A percentile compares a stretch with the other conserved stretches of the same genome.
These are phyloP conservation scores for Dendrolimus punctatus DNA, from an alignment of 1,140 invertebrate genomes.

Conservation along the genomic window DNA sequence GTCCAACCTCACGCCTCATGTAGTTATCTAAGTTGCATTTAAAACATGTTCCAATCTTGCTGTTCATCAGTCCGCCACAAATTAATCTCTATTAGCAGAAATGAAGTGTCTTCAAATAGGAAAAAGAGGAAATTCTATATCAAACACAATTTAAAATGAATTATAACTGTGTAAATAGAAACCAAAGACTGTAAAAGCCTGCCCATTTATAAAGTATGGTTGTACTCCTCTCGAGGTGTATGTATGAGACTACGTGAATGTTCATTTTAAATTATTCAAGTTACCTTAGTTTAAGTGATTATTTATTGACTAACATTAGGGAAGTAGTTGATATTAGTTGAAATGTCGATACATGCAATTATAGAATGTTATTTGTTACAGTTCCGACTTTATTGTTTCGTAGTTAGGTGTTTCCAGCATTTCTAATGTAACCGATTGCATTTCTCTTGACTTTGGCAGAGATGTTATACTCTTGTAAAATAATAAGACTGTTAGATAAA, in stretches of 20 bases:
- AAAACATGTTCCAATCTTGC: slow-evolving; percentile 12
- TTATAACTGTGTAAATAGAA: slow-evolving; percentile 51
- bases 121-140: slow-evolving; percentile 46
- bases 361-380: not conserved
- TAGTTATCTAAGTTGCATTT: not conserved
- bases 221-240: slow-evolving; percentile 30
- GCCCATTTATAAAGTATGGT: slow-evolving; percentile 18
- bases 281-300: slow-evolving; percentile 63
- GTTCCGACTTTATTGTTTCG: not conserved
- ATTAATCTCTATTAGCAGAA: slow-evolving; percentile 51
- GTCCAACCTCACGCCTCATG: too few relatives aligned
- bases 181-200: slow-evolving; percentile 62
- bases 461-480: slow-evolving; percentile 64
- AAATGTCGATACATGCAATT: slow-evolving; percentile 7
- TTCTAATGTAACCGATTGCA: slow-evolving; percentile 50
- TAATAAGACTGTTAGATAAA: slow-evolving; percentile 69
- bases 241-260: slow-evolving; percentile 16
- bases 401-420: slow-evolving; percentile 23
- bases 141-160: slow-evolving; percentile 9
- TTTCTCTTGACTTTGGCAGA: slow-evolving; percentile 43
- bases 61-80: slow-evolving; percentile 48
- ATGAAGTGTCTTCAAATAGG: slow-evolving; percentile 49
- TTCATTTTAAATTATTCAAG: slow-evolving; percentile 58
- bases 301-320: slow-evolving; percentile 61
- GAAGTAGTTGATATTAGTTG: slow-evolving; percentile 33